Conservation (phyloP, 1,140 invertebrate species). For the Tetragnatha versicolor region DNA sequence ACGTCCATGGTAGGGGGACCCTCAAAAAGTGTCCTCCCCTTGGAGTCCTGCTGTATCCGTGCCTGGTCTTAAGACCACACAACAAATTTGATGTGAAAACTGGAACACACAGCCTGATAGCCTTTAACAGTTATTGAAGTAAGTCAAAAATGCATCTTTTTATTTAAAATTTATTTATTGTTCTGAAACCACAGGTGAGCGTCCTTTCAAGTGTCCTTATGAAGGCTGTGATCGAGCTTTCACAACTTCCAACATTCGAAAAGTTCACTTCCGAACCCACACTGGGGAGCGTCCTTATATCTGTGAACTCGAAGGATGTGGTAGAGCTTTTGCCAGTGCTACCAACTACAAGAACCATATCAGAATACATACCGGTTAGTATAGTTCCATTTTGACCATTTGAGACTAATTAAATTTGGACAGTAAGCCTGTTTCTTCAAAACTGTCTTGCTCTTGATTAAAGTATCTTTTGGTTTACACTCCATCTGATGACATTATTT, state of each 20-base stretch:
- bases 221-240: constrained; percentile 74
- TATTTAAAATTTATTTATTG: not conserved
- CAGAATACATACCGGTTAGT: constrained; percentile 62
- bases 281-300: constrained; percentile 67
- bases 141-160: not conserved
- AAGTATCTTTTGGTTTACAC: too few relatives aligned
- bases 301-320: constrained; percentile 64
- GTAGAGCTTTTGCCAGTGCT: constrained; percentile 70
- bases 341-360: constrained; percentile 76
- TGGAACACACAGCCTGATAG: too few relatives aligned
- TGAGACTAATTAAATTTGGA: too few relatives aligned
- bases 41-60: too few relatives aligned
- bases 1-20: too few relatives aligned
- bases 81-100: too few relatives aligned
- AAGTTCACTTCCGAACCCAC: constrained; percentile 69
- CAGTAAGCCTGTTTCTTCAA: too few relatives aligned
- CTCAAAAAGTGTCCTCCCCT: too few relatives aligned
- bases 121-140: not conserved
- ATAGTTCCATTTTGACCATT: constrained; percentile 4
- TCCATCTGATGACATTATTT: too few relatives aligned
- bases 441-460: too few relatives aligned
- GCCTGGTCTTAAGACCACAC: too few relatives aligned
- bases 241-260: constrained; percentile 77
- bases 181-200: constrained; percentile 67
- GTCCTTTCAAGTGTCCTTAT: constrained; percentile 73